phyloP scores from a whole-genome alignment of 2,888 invertebrate species.

The Tortrix viridana region DNA sequence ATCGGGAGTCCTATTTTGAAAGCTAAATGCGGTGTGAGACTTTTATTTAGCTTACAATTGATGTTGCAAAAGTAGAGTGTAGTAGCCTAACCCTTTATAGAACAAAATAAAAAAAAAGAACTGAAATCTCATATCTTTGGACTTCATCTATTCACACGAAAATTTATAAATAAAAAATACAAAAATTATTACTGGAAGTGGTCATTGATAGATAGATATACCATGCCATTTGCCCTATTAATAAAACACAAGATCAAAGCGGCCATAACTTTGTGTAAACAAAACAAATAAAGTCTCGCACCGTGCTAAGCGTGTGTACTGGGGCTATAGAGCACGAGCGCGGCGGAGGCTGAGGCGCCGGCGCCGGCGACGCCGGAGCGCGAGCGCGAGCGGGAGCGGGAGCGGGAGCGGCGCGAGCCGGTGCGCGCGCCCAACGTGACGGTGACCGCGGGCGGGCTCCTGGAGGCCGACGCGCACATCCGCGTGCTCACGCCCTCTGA shows the following conservation, averaged over 20 bases:
- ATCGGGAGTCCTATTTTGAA: not conserved
- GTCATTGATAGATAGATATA: no score
- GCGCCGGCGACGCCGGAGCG: slow-evolving; percentile 29
- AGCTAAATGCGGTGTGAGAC: not conserved
- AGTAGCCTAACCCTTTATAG: no score
- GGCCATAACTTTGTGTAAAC: not conserved
- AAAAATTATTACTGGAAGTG: no score
- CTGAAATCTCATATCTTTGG: no score
- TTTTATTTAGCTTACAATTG: not conserved
- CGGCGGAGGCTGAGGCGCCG: slow-evolving; percentile 45
- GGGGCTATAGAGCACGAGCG: slow-evolving; percentile 69
- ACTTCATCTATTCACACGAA: no score
- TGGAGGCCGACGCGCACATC: slow-evolving; percentile 91
- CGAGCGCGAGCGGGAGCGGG: slow-evolving; percentile 73
- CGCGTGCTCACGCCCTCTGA: slow-evolving; percentile 94
- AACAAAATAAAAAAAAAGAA: no score
- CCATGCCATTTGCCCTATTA: no score
- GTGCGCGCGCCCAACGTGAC: slow-evolving; percentile 88
- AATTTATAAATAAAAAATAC: no score
- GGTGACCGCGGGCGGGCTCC: slow-evolving; percentile 86
- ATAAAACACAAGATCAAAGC: not conserved
- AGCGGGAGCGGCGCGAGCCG: slow-evolving; percentile 57
- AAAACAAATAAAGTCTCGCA: not conserved
- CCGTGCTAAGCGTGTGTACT: slow-evolving; percentile 61
- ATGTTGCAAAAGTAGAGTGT: no score